A percentile compares a stretch with the other conserved stretches of the same genome.
These are phyloP conservation scores for Myocastor coypus DNA, from an alignment of 2,113 vertebrate species.

Conservation along the genomic window DNA sequence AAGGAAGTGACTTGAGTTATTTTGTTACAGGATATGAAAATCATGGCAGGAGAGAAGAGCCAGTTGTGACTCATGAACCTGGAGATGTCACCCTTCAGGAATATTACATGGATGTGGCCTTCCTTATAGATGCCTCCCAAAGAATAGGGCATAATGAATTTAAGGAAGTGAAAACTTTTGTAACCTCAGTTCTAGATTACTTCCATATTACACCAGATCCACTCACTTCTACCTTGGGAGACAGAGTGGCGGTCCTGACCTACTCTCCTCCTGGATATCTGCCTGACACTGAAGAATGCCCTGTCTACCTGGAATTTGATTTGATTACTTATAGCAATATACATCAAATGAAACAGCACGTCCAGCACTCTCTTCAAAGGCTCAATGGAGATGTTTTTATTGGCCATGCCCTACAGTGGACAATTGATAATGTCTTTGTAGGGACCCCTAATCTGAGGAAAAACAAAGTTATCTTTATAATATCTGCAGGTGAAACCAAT, in stretches of 20 bases:
- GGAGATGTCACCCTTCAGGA: slow-evolving; percentile 42
- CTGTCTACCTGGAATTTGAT: slow-evolving; percentile 82
- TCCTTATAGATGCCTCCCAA: slow-evolving; percentile 81
- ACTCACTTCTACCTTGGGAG: slow-evolving; percentile 63
- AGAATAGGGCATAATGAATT: slow-evolving; percentile 71
- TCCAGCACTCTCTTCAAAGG: slow-evolving; percentile 70
- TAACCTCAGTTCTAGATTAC: slow-evolving; percentile 78
- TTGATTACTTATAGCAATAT: slow-evolving; percentile 74
- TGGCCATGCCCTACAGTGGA: slow-evolving; percentile 81
- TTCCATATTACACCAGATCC: slow-evolving; percentile 75
- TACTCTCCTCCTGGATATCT: slow-evolving; percentile 68
- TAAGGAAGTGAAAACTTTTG: slow-evolving; percentile 72
- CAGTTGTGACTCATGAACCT: background rate
- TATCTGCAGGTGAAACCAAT: slow-evolving; percentile 79
- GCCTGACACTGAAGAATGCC: slow-evolving; percentile 63
- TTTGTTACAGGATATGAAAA: slow-evolving; percentile 75
- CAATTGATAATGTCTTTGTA: slow-evolving; percentile 81
- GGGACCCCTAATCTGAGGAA: slow-evolving; percentile 72
- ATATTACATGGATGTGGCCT: slow-evolving; percentile 81
- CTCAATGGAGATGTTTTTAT: slow-evolving; percentile 72
- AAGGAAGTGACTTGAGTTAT: slow-evolving; percentile 62
- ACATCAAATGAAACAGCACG: slow-evolving; percentile 79
- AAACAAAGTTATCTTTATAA: slow-evolving; percentile 82
- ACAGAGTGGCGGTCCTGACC: slow-evolving; percentile 82
- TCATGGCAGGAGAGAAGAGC: slow-evolving; percentile 51